Percentiles rank a stretch among this genome's conserved stretches.
phyloP scores from a whole-genome alignment of 2,797 vertebrate species.

The Lacerta agilis region DNA sequence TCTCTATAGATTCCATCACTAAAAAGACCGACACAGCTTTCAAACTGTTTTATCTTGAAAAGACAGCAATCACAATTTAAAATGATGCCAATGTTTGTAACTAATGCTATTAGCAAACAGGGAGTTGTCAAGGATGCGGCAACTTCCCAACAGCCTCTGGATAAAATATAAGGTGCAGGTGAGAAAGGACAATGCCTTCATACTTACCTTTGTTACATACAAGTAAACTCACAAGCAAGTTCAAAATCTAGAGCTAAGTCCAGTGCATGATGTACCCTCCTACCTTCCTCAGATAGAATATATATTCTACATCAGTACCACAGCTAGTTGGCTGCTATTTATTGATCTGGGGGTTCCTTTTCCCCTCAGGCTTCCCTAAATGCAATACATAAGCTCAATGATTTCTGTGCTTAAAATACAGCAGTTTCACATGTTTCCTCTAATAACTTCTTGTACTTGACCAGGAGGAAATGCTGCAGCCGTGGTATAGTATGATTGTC shows the following conservation, averaged over 20 bases:
- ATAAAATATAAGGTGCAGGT: not conserved
- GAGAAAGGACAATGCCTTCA: not conserved
- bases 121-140: not conserved
- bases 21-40: not conserved
- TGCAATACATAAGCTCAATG: too few relatives aligned
- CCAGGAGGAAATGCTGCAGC: too few relatives aligned
- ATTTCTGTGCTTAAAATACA: too few relatives aligned
- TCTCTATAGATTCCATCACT: not conserved
- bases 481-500: too few relatives aligned
- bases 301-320: too few relatives aligned
- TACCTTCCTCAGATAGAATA: too few relatives aligned
- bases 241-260: not conserved
- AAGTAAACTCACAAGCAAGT: not conserved
- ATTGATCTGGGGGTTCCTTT: too few relatives aligned
- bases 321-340: too few relatives aligned
- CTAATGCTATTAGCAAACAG: not conserved
- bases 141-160: not conserved
- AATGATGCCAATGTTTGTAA: not conserved
- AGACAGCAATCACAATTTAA: not conserved
- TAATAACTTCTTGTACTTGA: too few relatives aligned
- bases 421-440: too few relatives aligned
- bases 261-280: too few relatives aligned
- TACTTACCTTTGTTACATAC: not conserved
- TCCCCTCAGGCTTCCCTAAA: too few relatives aligned
- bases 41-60: not conserved